These are phyloP conservation scores for Dallia pectoralis DNA, from an alignment of 2,797 vertebrate species.

Conservation along the genomic window DNA sequence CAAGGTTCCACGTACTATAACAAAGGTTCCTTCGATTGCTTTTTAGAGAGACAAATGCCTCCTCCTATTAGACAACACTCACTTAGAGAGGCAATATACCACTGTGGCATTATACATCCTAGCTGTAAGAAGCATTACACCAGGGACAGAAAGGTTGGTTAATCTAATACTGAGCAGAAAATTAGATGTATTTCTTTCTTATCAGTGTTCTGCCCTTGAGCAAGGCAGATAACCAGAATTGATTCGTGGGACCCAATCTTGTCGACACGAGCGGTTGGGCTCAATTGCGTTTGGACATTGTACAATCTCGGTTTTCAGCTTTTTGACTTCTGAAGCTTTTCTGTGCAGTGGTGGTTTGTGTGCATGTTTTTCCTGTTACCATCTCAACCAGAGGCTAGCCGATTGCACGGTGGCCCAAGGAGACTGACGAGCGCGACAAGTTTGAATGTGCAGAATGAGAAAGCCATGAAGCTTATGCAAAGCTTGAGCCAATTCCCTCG, in stretches of 20 bases:
- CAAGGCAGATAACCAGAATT: too few relatives aligned
- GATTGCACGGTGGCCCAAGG: slow-evolving; percentile 35
- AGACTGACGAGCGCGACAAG: slow-evolving; percentile 30
- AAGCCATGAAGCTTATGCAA: slow-evolving; percentile 69
- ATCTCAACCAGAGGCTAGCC: slow-evolving; percentile 6
- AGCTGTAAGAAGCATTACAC: too few relatives aligned
- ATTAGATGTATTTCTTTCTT: too few relatives aligned
- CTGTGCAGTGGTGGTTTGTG: neutral
- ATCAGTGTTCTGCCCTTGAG: too few relatives aligned
- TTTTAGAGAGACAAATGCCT: slow-evolving; percentile 80
- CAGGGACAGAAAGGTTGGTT: too few relatives aligned
- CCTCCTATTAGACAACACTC: slow-evolving; percentile 49
- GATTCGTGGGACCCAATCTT: too few relatives aligned
- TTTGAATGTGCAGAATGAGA: slow-evolving; percentile 43
- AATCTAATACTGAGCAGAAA: too few relatives aligned
- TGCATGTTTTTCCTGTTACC: neutral
- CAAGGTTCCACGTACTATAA: slow-evolving; percentile 76
- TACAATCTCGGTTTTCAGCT: neutral
- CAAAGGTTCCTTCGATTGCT: slow-evolving; percentile 74
- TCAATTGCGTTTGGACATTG: too few relatives aligned
- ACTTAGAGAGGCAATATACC: slow-evolving; percentile 35
- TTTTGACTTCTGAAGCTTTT: neutral
- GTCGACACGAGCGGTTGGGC: too few relatives aligned
- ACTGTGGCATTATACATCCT: neutral
- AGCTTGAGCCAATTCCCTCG: slow-evolving; percentile 67